Percentiles rank a stretch among this genome's conserved stretches.
Evolutionary conservation across 2,797 vertebrate genomes (phyloP).

Genomic region (Sebastes variabilis): DNA sequence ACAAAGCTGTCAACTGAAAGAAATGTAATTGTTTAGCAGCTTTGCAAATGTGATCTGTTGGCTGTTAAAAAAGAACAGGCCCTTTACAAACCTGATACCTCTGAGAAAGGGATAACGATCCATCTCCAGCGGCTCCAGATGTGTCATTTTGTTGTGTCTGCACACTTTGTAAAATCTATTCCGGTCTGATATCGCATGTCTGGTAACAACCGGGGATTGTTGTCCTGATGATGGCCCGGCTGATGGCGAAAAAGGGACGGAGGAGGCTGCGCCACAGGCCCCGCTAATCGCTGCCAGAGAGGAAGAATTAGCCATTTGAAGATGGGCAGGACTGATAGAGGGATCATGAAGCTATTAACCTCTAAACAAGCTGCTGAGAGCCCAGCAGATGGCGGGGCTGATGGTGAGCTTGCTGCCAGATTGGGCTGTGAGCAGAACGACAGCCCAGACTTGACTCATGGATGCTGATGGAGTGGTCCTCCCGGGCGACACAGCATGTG

Average conservation of each 20-base stretch:
- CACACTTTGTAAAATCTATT: slow-evolving; percentile 62
- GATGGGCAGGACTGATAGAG: slow-evolving; percentile 78
- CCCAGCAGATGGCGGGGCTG: slow-evolving; percentile 77
- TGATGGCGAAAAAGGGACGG: slow-evolving; percentile 54
- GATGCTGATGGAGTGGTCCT: slow-evolving; percentile 49
- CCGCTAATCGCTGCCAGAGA: slow-evolving; percentile 72
- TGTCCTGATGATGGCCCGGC: slow-evolving; percentile 67
- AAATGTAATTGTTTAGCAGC: slow-evolving; percentile 35
- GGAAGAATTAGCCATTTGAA: slow-evolving; percentile 78
- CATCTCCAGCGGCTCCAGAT: slow-evolving; percentile 61
- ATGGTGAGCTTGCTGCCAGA: slow-evolving; percentile 73
- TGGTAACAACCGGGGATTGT: slow-evolving; percentile 70
- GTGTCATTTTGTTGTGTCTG: slow-evolving; percentile 68
- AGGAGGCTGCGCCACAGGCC: slow-evolving; percentile 54
- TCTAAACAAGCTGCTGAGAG: slow-evolving; percentile 80
- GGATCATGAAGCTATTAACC: slow-evolving; percentile 83
- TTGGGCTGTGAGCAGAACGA: slow-evolving; percentile 57
- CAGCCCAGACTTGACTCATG: slow-evolving; percentile 51
- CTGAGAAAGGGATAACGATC: slow-evolving; percentile 64
- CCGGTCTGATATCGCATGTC: slow-evolving; percentile 66
- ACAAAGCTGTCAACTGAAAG: slow-evolving; percentile 19
- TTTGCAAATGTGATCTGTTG: slow-evolving; percentile 30
- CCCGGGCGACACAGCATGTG: slow-evolving; percentile 43
- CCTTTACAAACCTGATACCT: slow-evolving; percentile 36
- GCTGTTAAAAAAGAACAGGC: slow-evolving; percentile 38